A percentile compares a stretch with the other conserved stretches of the same genome.
Evolutionary conservation across 2,888 invertebrate genomes (phyloP).

Genomic region (Drosophila eohydei): DNA sequence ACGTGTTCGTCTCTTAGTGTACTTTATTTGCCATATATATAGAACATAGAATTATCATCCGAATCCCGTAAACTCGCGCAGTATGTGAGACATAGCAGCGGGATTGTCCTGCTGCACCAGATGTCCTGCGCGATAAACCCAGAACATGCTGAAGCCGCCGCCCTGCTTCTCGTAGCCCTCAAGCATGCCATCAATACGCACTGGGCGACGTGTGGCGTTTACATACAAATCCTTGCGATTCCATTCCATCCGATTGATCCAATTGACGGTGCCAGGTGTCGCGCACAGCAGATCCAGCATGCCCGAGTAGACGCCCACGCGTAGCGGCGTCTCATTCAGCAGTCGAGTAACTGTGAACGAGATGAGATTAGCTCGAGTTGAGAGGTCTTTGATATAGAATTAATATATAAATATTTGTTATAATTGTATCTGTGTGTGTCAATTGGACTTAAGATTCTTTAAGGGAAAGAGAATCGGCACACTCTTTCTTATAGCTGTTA

Average conservation of each 20-base stretch:
- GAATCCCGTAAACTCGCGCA: slow-evolving; percentile 84
- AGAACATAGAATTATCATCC: slow-evolving; percentile 26
- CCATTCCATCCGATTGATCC: slow-evolving; percentile 92
- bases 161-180: slow-evolving; percentile 90
- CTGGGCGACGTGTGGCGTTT: slow-evolving; percentile 86
- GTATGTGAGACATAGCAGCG: slow-evolving; percentile 88
- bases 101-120: slow-evolving; percentile 89
- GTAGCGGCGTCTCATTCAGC: slow-evolving; percentile 89
- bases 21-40: slow-evolving; percentile 21
- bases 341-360: slow-evolving; percentile 87
- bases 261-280: slow-evolving; percentile 90
- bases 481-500: too few species aligned
- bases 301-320: slow-evolving; percentile 90
- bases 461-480: too few species aligned
- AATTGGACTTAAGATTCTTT: too few species aligned
- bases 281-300: slow-evolving; percentile 94
- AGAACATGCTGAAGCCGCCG: slow-evolving; percentile 83
- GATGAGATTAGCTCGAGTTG: background rate
- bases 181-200: slow-evolving; percentile 87
- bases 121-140: slow-evolving; percentile 84
- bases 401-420: background rate
- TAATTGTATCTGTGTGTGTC: too few species aligned
- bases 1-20: background rate
- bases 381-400: background rate
- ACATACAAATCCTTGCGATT: slow-evolving; percentile 87